Conservation (phyloP, 2,113 vertebrate species). For the Regulus satrapa region DNA sequence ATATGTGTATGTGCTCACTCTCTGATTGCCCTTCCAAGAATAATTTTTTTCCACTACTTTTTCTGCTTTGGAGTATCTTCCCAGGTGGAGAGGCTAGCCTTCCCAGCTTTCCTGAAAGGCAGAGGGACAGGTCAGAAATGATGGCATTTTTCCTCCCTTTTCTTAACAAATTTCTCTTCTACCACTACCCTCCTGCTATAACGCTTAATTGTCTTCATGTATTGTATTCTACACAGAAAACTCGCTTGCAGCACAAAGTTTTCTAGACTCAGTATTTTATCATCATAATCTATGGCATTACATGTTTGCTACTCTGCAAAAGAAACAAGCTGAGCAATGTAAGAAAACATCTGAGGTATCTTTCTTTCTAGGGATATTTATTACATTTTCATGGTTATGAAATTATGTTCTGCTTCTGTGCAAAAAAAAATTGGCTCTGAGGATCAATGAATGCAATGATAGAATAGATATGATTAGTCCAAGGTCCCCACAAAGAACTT, state of each 20-base stretch:
- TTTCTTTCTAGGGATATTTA: not conserved
- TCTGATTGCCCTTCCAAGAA: not conserved
- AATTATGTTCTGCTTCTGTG: not conserved
- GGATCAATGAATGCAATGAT: not conserved
- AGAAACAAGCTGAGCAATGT: not conserved
- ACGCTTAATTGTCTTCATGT: not conserved
- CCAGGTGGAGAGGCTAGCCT: not conserved
- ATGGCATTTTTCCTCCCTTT: not conserved
- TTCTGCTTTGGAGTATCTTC: not conserved
- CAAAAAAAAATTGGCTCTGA: accelerated
- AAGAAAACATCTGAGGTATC: not conserved
- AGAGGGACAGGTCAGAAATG: not conserved
- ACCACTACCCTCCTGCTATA: not conserved
- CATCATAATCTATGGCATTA: not conserved
- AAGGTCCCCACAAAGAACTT: not conserved
- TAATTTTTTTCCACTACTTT: not conserved
- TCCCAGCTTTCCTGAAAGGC: not conserved
- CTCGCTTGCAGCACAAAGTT: not conserved
- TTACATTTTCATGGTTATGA: not conserved
- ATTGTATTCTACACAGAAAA: not conserved
- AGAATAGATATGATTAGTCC: not conserved
- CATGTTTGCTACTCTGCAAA: not conserved
- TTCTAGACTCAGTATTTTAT: not conserved
- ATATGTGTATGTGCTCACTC: not conserved
- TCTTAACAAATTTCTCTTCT: not conserved